Percentiles rank a stretch among this genome's conserved stretches.
Evolutionary conservation across 1,140 invertebrate genomes (phyloP).

Genomic region (Heliconius hermathena): DNA sequence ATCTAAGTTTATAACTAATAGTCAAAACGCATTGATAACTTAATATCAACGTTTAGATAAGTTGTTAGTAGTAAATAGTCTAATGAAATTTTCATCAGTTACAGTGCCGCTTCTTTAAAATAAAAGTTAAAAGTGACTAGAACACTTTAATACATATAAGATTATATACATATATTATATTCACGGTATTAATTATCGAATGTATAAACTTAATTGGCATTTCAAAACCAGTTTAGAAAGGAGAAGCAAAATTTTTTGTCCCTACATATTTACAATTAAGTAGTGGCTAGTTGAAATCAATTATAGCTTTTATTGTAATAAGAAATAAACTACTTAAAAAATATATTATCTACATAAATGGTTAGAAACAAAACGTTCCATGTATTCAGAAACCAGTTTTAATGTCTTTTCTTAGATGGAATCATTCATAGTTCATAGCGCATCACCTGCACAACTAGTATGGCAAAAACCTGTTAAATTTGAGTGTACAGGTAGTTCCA

Average conservation of each 20-base stretch:
- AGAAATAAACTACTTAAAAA: not conserved
- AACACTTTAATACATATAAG: no score
- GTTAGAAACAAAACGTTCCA: slow-evolving; percentile 1
- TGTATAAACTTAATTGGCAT: not conserved
- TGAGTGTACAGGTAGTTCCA: slow-evolving; percentile 24
- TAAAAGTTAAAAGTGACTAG: no score
- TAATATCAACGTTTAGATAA: no score
- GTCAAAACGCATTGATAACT: no score
- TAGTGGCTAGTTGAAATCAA: not conserved
- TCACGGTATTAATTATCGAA: not conserved
- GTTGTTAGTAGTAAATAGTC: no score
- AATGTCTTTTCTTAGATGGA: slow-evolving; percentile 31
- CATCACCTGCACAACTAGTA: slow-evolving; percentile 39
- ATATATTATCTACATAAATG: not conserved
- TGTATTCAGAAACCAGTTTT: slow-evolving; percentile 8
- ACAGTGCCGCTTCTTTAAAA: not conserved
- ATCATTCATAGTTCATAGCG: slow-evolving; percentile 36
- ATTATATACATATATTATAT: not conserved
- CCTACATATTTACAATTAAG: not conserved
- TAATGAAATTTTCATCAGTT: no score
- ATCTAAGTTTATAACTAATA: no score
- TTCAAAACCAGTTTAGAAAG: slow-evolving; percentile 4
- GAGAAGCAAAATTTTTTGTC: not conserved
- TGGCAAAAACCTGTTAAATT: slow-evolving; percentile 41
- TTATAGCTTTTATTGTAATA: not conserved